Evolutionary conservation across 1,140 invertebrate genomes (phyloP).

Genomic region (Rhizoglyphus robini): DNA sequence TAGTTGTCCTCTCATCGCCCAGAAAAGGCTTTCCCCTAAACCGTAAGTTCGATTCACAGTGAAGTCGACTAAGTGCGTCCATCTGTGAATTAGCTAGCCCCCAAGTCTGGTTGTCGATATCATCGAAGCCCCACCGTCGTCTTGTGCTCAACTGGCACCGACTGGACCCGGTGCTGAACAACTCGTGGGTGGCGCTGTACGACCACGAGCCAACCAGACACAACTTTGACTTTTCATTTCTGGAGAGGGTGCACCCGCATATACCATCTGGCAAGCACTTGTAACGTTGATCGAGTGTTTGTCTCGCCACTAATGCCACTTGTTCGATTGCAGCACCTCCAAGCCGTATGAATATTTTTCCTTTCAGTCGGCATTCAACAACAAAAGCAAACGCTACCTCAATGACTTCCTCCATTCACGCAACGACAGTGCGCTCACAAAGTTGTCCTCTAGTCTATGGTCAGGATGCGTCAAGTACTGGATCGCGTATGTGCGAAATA

Average conservation of each 20-base stretch:
- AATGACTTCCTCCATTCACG: slow-evolving; percentile 1
- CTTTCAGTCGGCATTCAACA: slow-evolving; percentile 6
- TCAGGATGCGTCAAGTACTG: slow-evolving; percentile 8
- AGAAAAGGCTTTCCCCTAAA: slow-evolving; percentile 5
- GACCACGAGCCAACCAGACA: neutral
- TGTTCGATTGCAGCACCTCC: neutral
- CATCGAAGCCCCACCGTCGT: slow-evolving; percentile 1
- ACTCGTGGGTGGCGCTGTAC: slow-evolving; percentile 2
- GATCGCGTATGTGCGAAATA: slow-evolving; percentile 10
- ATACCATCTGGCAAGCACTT: neutral
- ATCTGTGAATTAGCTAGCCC: slow-evolving; percentile 45
- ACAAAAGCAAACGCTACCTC: slow-evolving; percentile 10
- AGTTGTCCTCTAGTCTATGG: slow-evolving; percentile 12
- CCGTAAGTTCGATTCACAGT: neutral
- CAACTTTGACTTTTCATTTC: neutral
- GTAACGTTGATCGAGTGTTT: neutral
- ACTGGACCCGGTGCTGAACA: neutral
- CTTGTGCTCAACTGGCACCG: slow-evolving; percentile 10
- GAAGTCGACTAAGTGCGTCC: neutral
- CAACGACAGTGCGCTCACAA: neutral
- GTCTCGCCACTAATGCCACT: neutral
- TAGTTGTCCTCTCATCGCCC: neutral
- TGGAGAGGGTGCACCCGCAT: neutral
- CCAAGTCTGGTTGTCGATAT: slow-evolving; percentile 56
- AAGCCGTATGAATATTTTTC: slow-evolving; percentile 12